Percentiles rank a stretch among this genome's conserved stretches.
Conservation (phyloP, 2,888 invertebrate species). For the Drosophila prolongata region DNA sequence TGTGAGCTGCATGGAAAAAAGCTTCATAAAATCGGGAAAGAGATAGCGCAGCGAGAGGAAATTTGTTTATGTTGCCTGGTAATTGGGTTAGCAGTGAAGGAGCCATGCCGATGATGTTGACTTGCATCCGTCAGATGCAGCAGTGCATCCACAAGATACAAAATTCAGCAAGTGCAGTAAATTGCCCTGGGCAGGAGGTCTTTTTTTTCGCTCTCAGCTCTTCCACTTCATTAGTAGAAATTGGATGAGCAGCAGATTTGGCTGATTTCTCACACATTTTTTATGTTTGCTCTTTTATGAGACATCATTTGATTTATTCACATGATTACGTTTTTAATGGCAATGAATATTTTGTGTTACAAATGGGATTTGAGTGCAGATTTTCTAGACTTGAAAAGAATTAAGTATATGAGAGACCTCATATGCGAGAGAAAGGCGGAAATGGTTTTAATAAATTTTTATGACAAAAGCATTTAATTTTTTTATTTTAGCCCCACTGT, state of each 20-base stretch:
- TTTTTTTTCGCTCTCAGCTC: slow-evolving; percentile 15
- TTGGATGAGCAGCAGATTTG: slow-evolving; percentile 41
- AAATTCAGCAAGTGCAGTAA: slow-evolving; percentile 39
- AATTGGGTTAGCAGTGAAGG: slow-evolving; percentile 72
- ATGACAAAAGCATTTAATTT: too few relatives aligned
- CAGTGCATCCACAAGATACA: slow-evolving; percentile 32
- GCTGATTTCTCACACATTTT: slow-evolving; percentile 39
- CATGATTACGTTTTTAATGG: slow-evolving; percentile 35
- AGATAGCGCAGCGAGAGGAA: slow-evolving; percentile 42
- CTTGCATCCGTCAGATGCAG: slow-evolving; percentile 29
- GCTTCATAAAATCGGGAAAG: slow-evolving; percentile 24
- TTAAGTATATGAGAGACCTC: not conserved
- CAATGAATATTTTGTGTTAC: slow-evolving; percentile 27
- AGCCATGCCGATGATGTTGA: slow-evolving; percentile 38
- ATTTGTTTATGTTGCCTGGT: slow-evolving; percentile 69
- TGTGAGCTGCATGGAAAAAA: slow-evolving; percentile 38
- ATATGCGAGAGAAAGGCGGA: slow-evolving; percentile 4
- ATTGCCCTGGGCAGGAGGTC: slow-evolving; percentile 18
- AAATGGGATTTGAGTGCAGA: slow-evolving; percentile 12
- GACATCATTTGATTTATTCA: slow-evolving; percentile 36
- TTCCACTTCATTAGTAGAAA: slow-evolving; percentile 42
- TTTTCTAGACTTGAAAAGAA: not conserved
- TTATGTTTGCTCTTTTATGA: slow-evolving; percentile 32
- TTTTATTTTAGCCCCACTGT: too few relatives aligned
- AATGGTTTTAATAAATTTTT: not conserved